Evolutionary conservation across 2,113 vertebrate genomes (phyloP).

Genomic region (Anolis carolinensis): DNA sequence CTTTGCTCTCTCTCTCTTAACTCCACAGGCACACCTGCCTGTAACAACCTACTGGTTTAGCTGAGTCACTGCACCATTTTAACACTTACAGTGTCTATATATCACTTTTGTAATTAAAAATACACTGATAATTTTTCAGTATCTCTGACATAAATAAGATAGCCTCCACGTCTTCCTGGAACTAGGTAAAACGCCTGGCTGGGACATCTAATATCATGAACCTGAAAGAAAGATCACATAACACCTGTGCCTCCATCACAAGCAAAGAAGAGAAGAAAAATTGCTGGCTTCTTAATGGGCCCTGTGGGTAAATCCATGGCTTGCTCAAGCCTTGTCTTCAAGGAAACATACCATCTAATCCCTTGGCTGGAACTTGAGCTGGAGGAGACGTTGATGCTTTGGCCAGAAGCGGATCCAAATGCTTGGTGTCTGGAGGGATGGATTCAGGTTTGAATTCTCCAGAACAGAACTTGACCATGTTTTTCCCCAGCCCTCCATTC

Average conservation of each 20-base stretch:
- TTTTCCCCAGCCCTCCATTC: conserved; percentile 77
- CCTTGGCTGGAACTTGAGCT: conserved; percentile 65
- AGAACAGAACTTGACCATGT: conserved; percentile 81
- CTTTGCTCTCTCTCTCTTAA: too few relatives aligned
- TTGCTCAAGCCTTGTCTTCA: rapidly evolving
- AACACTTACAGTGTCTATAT: too few relatives aligned
- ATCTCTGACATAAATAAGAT: too few relatives aligned
- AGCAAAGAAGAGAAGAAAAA: not conserved
- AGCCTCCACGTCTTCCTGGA: not conserved
- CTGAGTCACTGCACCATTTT: too few relatives aligned
- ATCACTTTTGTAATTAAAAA: too few relatives aligned
- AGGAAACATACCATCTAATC: conserved; percentile 82
- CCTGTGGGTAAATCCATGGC: not conserved
- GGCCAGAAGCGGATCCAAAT: conserved; percentile 80
- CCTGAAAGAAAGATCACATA: not conserved
- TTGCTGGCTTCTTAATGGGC: not conserved
- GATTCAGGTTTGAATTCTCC: conserved; percentile 74
- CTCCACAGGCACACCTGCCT: too few relatives aligned
- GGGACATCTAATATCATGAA: not conserved
- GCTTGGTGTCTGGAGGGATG: conserved; percentile 66
- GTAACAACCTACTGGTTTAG: too few relatives aligned
- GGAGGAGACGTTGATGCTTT: conserved; percentile 64
- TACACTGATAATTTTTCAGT: too few relatives aligned
- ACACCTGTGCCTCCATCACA: not conserved
- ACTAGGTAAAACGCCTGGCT: not conserved